Base-by-base conservation (phyloP, 2,113 vertebrate species). In the Cathartes aura region DNA sequence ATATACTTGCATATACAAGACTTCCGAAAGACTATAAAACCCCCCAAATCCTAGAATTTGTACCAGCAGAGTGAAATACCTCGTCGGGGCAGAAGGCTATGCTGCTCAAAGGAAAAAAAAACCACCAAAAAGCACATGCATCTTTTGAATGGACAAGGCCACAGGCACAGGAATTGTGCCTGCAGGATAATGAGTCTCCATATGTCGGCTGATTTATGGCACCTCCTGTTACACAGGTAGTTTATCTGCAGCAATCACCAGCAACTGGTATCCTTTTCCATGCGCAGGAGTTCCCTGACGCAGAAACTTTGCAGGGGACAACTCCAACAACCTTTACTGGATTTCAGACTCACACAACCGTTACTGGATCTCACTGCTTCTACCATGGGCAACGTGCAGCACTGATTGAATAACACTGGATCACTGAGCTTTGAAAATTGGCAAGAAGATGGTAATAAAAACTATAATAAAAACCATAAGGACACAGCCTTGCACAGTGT, bases 231-330 rank as follows among this genome's bases (percentile, higher is more conserved):
- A 60, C n/a, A 56, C 12, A 52, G 27, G 23, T 75, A 64, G 21
- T 56, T 60, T 15, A 82, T 27, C 40, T 82, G 43, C 88, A 93
- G 58, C 53, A 60, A 14, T 36, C 56, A 68, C 21, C 52, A 82
- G 48, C 48, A 80, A 27, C 27, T 13, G 29, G 16, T 72, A 40
- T 56, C 67, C 27, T 76, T 76, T 72, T 30, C 71, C 42, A 53
- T 0, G 11, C 1, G 13, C 47, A 38, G 0, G 1, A 45, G 12
- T n/a, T 38, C 12, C 15, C 24, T 3, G 2, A n/a, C 0, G 9
- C 30, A 60, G 43, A 74, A 52, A 48, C 13, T 66, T 38, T 32
- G 38, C 13, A 88, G 45, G 10, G 36, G 21, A 53, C n/a, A 73
- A 56, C 20, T 42, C 29, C 38, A 70, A 59, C 38, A 29, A 22